Evolutionary conservation across 1,140 invertebrate genomes (phyloP).

Genomic region (Calosoma granatense): DNA sequence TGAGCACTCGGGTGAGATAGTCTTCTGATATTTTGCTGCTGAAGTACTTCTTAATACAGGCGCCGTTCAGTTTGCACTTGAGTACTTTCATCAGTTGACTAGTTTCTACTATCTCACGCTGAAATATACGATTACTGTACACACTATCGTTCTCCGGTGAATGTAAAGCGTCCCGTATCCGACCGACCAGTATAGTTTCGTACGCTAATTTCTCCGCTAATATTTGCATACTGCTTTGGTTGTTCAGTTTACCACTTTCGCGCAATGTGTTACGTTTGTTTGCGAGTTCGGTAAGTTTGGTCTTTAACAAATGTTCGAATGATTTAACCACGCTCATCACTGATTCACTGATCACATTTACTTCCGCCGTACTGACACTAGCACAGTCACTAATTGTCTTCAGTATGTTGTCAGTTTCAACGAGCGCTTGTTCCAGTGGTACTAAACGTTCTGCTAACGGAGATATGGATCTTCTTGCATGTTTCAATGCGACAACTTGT

Average conservation of each 20-base stretch:
- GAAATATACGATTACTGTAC: slow-evolving; percentile 43
- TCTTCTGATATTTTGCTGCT: slow-evolving; percentile 44
- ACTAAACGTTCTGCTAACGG: slow-evolving; percentile 31
- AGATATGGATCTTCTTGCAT: slow-evolving; percentile 14
- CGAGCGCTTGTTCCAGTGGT: slow-evolving; percentile 46
- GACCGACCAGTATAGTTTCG: slow-evolving; percentile 54
- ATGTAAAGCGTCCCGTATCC: slow-evolving; percentile 30
- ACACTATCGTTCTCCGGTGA: slow-evolving; percentile 39
- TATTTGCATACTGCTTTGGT: slow-evolving; percentile 52
- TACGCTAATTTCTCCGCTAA: slow-evolving; percentile 66
- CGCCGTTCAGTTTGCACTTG: slow-evolving; percentile 51
- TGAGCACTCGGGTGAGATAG: slow-evolving; percentile 51
- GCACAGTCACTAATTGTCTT: slow-evolving; percentile 45
- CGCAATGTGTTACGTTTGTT: slow-evolving; percentile 48
- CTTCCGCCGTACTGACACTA: slow-evolving; percentile 35
- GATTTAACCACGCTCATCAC: slow-evolving; percentile 50
- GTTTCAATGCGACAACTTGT: slow-evolving; percentile 22
- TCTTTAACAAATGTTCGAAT: slow-evolving; percentile 50
- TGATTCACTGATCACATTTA: slow-evolving; percentile 41
- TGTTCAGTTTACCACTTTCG: slow-evolving; percentile 50
- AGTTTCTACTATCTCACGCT: slow-evolving; percentile 57
- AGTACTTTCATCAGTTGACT: slow-evolving; percentile 59
- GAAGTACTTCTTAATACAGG: slow-evolving; percentile 39
- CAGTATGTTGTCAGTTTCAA: slow-evolving; percentile 44
- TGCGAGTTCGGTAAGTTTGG: slow-evolving; percentile 53